These are phyloP conservation scores for Psephotus haematonotus DNA, from an alignment of 2,113 vertebrate species.

Conservation along the genomic window DNA sequence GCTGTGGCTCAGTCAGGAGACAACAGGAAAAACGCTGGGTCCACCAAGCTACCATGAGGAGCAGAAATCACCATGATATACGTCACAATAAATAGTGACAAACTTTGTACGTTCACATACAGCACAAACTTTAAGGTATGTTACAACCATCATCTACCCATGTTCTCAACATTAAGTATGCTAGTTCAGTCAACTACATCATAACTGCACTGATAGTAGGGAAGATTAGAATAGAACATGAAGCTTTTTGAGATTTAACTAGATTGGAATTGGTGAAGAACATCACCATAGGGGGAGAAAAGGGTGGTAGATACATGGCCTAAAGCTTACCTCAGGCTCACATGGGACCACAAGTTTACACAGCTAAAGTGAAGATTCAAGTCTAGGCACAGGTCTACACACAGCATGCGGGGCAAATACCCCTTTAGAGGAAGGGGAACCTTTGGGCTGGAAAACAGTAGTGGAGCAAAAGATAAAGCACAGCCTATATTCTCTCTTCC, in stretches of 20 bases:
- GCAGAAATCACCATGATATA: not conserved
- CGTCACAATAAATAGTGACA: not conserved
- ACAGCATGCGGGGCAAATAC: not conserved
- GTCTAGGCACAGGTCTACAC: not conserved
- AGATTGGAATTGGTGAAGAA: not conserved
- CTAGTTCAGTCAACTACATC: not conserved
- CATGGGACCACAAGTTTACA: not conserved
- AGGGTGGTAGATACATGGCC: not conserved
- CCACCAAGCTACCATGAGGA: not conserved
- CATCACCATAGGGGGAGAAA: not conserved
- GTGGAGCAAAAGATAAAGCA: not conserved
- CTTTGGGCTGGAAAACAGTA: not conserved
- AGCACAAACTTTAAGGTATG: accelerated
- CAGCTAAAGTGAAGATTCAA: not conserved
- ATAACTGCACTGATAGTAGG: not conserved
- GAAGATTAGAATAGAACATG: not conserved
- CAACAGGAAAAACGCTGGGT: not conserved
- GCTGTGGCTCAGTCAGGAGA: not conserved
- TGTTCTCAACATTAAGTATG: not conserved
- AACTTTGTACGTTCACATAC: not conserved
- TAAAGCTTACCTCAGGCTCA: not conserved
- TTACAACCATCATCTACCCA: not conserved
- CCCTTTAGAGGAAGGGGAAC: not conserved
- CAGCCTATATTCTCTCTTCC: not conserved
- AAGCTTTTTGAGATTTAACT: not conserved